Evolutionary conservation across 64 coral and sea anemone species (phyloP).

Genomic region (Actinia tenebrosa): DNA sequence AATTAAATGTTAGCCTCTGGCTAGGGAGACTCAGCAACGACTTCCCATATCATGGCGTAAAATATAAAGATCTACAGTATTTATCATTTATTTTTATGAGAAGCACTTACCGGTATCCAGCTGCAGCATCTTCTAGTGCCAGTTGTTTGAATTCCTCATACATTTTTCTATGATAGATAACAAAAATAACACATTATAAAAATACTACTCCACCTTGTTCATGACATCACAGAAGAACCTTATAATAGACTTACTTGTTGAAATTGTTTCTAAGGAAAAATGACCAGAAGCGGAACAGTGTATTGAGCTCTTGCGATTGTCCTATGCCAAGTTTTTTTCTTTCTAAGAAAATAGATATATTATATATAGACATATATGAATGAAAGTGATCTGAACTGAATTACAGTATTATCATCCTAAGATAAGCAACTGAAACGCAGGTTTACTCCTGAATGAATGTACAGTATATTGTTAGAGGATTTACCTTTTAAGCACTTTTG

Average conservation of each 20-base stretch:
- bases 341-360: conserved; percentile 38
- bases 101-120: conserved; percentile 73
- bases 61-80: too few relatives aligned
- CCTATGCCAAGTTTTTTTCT: conserved; percentile 85
- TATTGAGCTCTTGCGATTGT: conserved; percentile 95
- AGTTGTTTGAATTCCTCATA: conserved; percentile 89
- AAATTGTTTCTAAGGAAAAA: conserved; percentile 94
- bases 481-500: conserved; percentile 90
- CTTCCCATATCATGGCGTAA: too few relatives aligned
- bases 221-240: neutral
- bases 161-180: conserved; percentile 67
- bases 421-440: too few relatives aligned
- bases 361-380: too few relatives aligned
- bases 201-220: neutral
- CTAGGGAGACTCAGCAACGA: too few relatives aligned
- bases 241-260: conserved; percentile 63
- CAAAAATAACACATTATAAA: neutral
- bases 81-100: neutral
- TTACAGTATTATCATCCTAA: too few relatives aligned
- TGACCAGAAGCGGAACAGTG: conserved; percentile 97
- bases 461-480: neutral
- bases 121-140: conserved; percentile 79
- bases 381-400: too few relatives aligned
- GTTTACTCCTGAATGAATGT: too few relatives aligned
- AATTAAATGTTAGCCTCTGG: too few relatives aligned